Evolutionary conservation across 1,140 invertebrate species (phyloP), one percentile per base, ranked within the genome.

Genomic region (Nebria ingens): DNA sequence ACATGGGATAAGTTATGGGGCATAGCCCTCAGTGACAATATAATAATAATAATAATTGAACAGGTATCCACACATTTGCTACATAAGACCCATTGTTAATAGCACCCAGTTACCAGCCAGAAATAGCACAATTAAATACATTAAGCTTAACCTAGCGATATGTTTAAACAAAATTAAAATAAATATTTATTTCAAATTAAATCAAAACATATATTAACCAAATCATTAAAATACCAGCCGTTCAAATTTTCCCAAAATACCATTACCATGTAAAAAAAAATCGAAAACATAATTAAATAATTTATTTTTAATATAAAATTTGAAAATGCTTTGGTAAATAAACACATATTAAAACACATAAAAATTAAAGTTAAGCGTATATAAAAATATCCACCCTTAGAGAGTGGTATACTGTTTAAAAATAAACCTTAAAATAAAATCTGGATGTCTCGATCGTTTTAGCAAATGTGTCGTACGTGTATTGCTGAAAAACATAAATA

Each of bases 401-500:
- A 34, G 6, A 34, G 25, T 34, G 40, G 15, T 12, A 45, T 45
- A 45, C 40, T 45, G 40, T 45, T 45, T 4, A 45, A 34, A 34
- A 34, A 34, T 34, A 34, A 34, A 9, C 25, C n/a, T 34, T 9
- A 34, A 34, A n/a, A 34, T 6, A 34, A 45, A 45, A 45, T 11
- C 15, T 11, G 40, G 6, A 45, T 11, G n/a, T n/a, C n/a, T 45
- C 9, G 40, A 11, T 17, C 17, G 9, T 6, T 45, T 45, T 45
- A 45, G 40, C 40, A 45, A 45, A 45, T 45, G 40, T 45, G 40
- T 45, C 40, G 40, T 4, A 45, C 6, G 40, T 45, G 40, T 45
- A 45, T 17, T 4, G 40, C 40, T 45, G 40, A 45, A 45, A 45
- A 12, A 11, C 4, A 45, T 12, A 45, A 45, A 45, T 17, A 45